phyloP scores from a whole-genome alignment of 1,140 invertebrate genomes.

The Cotesia glomerata region DNA sequence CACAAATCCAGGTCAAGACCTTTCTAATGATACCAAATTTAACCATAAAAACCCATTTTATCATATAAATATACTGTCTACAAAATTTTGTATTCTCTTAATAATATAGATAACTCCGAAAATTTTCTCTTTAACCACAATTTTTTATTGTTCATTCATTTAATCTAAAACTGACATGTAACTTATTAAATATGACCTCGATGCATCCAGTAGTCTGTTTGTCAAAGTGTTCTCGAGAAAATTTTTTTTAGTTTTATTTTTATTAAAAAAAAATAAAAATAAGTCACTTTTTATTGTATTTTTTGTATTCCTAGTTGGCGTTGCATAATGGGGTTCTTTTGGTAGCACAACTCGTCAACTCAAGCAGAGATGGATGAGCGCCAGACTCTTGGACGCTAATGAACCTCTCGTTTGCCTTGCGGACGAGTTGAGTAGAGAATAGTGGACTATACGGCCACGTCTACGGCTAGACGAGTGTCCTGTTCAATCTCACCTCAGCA shows the following conservation, averaged over 20 bases:
- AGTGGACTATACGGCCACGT: conserved; percentile 20
- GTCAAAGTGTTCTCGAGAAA: background rate
- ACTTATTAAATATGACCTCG: background rate
- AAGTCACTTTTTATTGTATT: background rate
- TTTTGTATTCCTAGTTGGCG: conserved; percentile 4
- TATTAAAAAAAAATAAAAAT: too few species aligned
- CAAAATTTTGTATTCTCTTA: too few species aligned
- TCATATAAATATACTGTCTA: too few species aligned
- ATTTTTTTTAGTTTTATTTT: background rate
- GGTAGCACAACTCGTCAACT: conserved; percentile 1
- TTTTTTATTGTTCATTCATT: too few species aligned
- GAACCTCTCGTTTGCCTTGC: conserved; percentile 44
- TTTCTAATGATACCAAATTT: too few species aligned
- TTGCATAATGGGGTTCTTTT: conserved; percentile 2
- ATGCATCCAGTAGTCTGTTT: background rate
- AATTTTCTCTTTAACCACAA: too few species aligned
- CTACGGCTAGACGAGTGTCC: conserved; percentile 35
- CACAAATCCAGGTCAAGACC: too few species aligned
- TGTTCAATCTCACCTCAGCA: conserved; percentile 36
- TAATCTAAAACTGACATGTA: background rate
- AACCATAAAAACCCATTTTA: too few species aligned
- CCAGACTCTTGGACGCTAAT: conserved; percentile 39
- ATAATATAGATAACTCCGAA: too few species aligned
- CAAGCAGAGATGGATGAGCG: conserved; percentile 34
- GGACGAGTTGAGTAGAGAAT: conserved; percentile 21